Evolutionary conservation across 2,113 vertebrate genomes (phyloP).

Genomic region (Xiphophorus couchianus): DNA sequence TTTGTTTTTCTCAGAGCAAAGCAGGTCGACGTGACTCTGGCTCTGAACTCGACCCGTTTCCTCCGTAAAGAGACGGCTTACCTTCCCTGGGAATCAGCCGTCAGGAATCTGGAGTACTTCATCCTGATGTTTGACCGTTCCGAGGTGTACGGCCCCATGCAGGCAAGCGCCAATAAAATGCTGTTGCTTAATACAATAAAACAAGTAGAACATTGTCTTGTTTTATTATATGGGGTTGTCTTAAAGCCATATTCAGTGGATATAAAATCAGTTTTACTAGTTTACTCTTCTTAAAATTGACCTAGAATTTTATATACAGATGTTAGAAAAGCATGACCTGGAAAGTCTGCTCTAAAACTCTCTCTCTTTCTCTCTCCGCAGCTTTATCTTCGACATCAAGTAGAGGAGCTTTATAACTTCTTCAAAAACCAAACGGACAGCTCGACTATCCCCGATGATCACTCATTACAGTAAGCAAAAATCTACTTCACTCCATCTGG

Average conservation of each 20-base stretch:
- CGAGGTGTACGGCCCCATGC: slow-evolving; percentile 87
- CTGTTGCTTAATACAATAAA: neutral
- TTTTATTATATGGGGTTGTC: neutral
- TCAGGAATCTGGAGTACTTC: slow-evolving; percentile 85
- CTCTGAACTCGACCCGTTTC: slow-evolving; percentile 85
- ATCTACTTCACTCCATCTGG: neutral
- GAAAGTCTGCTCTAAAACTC: neutral
- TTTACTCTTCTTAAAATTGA: neutral
- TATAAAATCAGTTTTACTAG: neutral
- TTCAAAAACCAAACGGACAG: slow-evolving; percentile 54
- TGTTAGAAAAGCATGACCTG: neutral
- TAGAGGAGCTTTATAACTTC: slow-evolving; percentile 69
- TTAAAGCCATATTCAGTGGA: neutral
- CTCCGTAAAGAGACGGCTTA: slow-evolving; percentile 75
- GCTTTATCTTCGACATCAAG: slow-evolving; percentile 84
- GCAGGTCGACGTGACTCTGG: slow-evolving; percentile 73
- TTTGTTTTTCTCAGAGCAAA: slow-evolving; percentile 77
- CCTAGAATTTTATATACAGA: neutral
- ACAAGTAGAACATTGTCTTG: neutral
- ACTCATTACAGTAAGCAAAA: slow-evolving; percentile 85
- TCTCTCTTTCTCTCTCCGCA: slow-evolving; percentile 62
- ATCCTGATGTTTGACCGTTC: slow-evolving; percentile 91
- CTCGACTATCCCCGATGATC: neutral
- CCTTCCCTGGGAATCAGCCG: slow-evolving; percentile 86
- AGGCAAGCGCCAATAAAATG: slow-evolving; percentile 69